Base-by-base conservation (phyloP, 2,113 vertebrate species). In the Gracilinanus agilis region DNA sequence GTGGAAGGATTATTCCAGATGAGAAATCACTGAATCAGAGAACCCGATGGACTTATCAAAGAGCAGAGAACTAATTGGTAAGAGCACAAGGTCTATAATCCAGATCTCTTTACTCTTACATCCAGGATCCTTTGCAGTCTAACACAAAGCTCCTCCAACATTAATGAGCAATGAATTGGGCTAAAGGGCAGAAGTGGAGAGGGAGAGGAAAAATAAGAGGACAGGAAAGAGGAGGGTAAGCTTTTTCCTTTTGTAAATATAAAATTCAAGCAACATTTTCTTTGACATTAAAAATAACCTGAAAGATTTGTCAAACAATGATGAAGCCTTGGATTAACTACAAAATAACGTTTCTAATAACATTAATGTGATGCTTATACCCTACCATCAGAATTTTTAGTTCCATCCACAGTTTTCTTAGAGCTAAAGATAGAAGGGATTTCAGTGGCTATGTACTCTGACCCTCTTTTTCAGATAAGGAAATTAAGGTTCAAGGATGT, bases 1-100 rank as follows among this genome's bases (percentile, higher is more conserved):
- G 21, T 54, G n/a, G 91, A 55, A 94, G 94, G 90, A 95, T 96
- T 93, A 93, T 55, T 83, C n/a, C n/a, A 75, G n/a, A 83, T 83
- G n/a, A 90, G 89, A 58, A 92, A 92, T 44, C 12, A 75, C 5
- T 16, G 90, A 24, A 95, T 9, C 24, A 92, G 88, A 58, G 91
- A 92, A 95, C 13, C 23, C 34, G 16, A n/a, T n/a, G 29, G n/a
- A 83, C 27, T 2, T 44, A 49, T 40, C 67, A 29, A 25, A 90
- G 9, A 40, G 23, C 58, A 75, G 93, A 25, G 29, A 91, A 2
- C 88, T 92, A 89, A 53, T 75, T 83, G 9, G 29, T 92, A 44
- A 24, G 27, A 92, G 25, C 91, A 19, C 24, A 67, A n/a, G 88
- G 24, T 27, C 23, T 90, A 44, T 34, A 90, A 54, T 21, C 3